Evolutionary conservation across 2,888 invertebrate species (phyloP), one percentile per base, ranked within the genome.

Genomic region (Deilephila elpenor): DNA sequence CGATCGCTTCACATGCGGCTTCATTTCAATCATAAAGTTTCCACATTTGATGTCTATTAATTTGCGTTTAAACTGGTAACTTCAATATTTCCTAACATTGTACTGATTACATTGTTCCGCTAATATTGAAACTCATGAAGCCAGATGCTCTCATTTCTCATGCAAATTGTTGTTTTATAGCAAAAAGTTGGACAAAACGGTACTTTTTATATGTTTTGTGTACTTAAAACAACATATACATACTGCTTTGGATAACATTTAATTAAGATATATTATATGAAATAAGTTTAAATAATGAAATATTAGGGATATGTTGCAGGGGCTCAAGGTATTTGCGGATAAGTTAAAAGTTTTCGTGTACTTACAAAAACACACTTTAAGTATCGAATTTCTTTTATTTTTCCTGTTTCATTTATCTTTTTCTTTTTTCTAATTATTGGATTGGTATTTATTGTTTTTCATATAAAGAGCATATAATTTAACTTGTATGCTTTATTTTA

Each of bases 161-260:
- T 89, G 89, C 88, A 90, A 90, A 90, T 90, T 84, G 87, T 88
- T 88, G 84, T 89, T 91, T 90, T 88, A 88, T 87, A 85, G 83
- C 85, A 82, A 81, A 83, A 89, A 86, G 82, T 86, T 83, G 70
- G 76, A 74, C 71, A 76, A 79, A 85, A 80, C 81, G 82, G 81
- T 81, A 83, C 81, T 83, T 85, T 84, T 84, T 83, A 83, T 78
- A 74, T 78, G 77, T 79, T 74, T 53, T 59, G 51, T 61, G 34
- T 44, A 25, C 25, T 59, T 51, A 67, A 67, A 67, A 29, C 44
- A 19, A 37, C 17, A 51, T 51, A 29, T 67, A 25, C 51, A 51
- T 44, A 25, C 51, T 25, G 25, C 25, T 29, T 17, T 17, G 67
- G 6, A 51, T 20, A 44, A 67, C 25, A 51, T 67, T 67, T 67